phyloP scores from a whole-genome alignment of 2,888 invertebrate genomes.

The Apamea anceps region DNA sequence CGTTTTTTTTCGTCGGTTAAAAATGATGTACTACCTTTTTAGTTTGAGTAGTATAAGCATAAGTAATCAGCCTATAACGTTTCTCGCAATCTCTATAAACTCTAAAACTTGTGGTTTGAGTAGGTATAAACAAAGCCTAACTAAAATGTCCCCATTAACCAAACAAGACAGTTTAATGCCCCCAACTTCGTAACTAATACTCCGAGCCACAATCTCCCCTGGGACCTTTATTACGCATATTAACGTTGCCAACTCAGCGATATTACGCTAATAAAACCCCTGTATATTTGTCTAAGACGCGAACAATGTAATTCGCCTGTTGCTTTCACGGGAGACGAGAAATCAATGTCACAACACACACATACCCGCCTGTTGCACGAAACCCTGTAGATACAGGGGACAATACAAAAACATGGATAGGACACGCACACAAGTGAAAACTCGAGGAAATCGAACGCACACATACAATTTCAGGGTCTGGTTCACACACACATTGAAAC shows the following conservation, averaged over 20 bases:
- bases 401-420: slow-evolving; percentile 62
- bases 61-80: too few relatives aligned
- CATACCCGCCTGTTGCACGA: slow-evolving; percentile 80
- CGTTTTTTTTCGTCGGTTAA: background rate
- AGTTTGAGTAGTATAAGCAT: too few relatives aligned
- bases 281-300: slow-evolving; percentile 58
- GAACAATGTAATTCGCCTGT: slow-evolving; percentile 78
- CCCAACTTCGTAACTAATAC: slow-evolving; percentile 38
- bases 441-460: slow-evolving; percentile 70
- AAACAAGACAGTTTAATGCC: slow-evolving; percentile 48
- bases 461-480: slow-evolving; percentile 85
- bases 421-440: slow-evolving; percentile 49
- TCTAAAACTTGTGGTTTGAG: background rate
- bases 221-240: slow-evolving; percentile 43
- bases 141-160: slow-evolving; percentile 19
- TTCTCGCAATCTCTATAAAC: background rate
- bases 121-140: slow-evolving; percentile 9
- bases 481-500: slow-evolving; percentile 83
- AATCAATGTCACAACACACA: slow-evolving; percentile 86
- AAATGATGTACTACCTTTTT: background rate
- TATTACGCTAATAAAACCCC: slow-evolving; percentile 64
- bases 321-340: slow-evolving; percentile 78
- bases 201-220: slow-evolving; percentile 21
- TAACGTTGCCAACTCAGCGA: slow-evolving; percentile 52
- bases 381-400: slow-evolving; percentile 58